Conservation (phyloP, 2,888 invertebrate species). For the Conus canariensis region DNA sequence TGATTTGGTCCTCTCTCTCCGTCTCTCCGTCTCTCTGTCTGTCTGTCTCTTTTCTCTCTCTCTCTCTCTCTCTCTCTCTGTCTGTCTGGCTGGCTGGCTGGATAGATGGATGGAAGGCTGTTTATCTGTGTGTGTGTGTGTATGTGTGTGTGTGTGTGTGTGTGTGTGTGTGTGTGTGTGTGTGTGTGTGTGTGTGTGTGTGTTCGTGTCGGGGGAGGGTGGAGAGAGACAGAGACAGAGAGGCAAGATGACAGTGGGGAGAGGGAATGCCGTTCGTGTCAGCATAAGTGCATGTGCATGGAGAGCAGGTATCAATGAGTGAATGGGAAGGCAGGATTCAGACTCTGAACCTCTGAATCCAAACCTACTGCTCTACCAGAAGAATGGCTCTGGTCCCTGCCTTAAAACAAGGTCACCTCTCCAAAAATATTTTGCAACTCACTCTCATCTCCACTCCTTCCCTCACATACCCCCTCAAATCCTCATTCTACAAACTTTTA, state of each 20-base stretch:
- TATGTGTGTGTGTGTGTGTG: not conserved
- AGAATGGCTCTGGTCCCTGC: not conserved
- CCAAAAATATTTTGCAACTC: not conserved
- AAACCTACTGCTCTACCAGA: not conserved
- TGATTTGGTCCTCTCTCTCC: too few species aligned
- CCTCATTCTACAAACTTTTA: not conserved
- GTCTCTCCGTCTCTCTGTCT: too few species aligned
- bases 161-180: not conserved
- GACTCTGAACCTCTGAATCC: too few species aligned
- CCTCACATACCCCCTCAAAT: not conserved
- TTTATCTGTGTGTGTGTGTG: not conserved
- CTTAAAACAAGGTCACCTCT: not conserved
- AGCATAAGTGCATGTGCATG: too few species aligned
- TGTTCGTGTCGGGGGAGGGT: not conserved
- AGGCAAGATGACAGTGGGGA: too few species aligned
- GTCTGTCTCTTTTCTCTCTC: too few species aligned
- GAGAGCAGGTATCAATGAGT: too few species aligned
- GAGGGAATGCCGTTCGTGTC: too few species aligned
- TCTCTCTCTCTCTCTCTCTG: too few species aligned
- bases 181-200: not conserved
- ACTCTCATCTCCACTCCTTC: not conserved
- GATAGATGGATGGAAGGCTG: too few species aligned
- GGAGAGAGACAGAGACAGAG: too few species aligned
- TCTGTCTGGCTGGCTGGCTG: not conserved
- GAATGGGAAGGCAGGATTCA: too few species aligned